These are phyloP conservation scores for Machimus rusticus DNA, from an alignment of 2,888 invertebrate genomes.

Conservation along the genomic window DNA sequence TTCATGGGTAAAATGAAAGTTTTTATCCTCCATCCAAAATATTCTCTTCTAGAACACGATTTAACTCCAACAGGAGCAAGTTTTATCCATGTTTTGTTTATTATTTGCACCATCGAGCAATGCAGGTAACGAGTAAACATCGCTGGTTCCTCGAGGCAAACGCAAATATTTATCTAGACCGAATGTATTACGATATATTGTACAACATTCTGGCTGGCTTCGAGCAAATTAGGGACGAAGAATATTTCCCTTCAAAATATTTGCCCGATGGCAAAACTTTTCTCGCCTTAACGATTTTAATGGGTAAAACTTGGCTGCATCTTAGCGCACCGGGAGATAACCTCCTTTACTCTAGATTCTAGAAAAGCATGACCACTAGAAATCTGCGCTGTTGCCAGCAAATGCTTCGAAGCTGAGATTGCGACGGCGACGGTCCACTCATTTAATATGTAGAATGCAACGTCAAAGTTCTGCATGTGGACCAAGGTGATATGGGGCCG, in stretches of 20 bases:
- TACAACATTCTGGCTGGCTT: background rate
- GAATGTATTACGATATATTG: background rate
- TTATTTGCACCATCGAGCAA: background rate
- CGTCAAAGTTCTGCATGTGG: background rate
- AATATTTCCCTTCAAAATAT: background rate
- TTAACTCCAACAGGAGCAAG: background rate
- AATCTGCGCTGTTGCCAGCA: background rate
- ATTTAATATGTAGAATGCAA: background rate
- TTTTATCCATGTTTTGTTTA: background rate
- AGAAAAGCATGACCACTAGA: background rate
- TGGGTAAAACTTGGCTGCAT: background rate
- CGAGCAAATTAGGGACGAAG: background rate
- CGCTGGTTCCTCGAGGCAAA: background rate
- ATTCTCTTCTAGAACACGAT: background rate
- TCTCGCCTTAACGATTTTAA: slow-evolving; percentile 2
- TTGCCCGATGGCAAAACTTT: background rate
- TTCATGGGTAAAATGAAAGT: background rate
- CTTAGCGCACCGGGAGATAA: background rate
- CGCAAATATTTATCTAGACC: background rate
- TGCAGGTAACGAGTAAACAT: background rate
- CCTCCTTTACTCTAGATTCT: background rate
- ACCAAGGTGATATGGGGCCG: background rate
- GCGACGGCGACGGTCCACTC: background rate
- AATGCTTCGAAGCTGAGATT: background rate
- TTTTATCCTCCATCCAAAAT: background rate